Base-by-base conservation (phyloP, 2,113 vertebrate genomes). In the Apus apus region DNA sequence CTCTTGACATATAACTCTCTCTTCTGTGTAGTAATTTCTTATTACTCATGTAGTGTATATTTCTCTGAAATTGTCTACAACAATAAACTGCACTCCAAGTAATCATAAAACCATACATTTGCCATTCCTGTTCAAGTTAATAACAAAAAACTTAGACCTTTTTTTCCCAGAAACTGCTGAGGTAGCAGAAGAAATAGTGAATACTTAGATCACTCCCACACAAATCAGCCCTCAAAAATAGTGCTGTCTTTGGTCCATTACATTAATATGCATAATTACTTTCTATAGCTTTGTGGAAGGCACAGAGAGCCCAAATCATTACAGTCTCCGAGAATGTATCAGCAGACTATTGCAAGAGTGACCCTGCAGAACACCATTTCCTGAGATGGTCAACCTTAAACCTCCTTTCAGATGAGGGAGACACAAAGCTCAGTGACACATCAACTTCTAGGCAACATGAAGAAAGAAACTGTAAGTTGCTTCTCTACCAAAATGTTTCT, bases 21-120 rank as follows among this genome's bases (percentile, higher is more conserved):
- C 85, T 85, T 88, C 79, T 70, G 73, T 72, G 27, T 60, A 70
- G 56, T 38, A 88, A 95, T 83, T 92, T 90, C 29, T 32, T 67
- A 86, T 62, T 88, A 94, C 50, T 88, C 83, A 84, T 26, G 14
- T 75, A 74, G 34, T 26, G 68, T 40, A 66, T 23, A 26, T 65
- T 97, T 79, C 75, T 54, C 51, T 73, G 65, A 86, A 94, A 90
- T 58, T 90, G 58, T 74, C 15, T 58, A 90, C 50, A 83, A 87
- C 20, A 85, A 94, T 45, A 68, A 85, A 83, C 13, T 73, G 34
- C 27, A 89, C 87, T 87, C 54, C 88, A 90, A 83, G 58, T 85
- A 68, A 85, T 94, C 68, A 83, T 0, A 15, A 9, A 83, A 75
- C 36, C n/a, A 93, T 30, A n/a, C 82, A 85, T 76, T 91, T 76